Conservation (phyloP, 1,140 invertebrate species). For the Euura saliciscinereae region DNA sequence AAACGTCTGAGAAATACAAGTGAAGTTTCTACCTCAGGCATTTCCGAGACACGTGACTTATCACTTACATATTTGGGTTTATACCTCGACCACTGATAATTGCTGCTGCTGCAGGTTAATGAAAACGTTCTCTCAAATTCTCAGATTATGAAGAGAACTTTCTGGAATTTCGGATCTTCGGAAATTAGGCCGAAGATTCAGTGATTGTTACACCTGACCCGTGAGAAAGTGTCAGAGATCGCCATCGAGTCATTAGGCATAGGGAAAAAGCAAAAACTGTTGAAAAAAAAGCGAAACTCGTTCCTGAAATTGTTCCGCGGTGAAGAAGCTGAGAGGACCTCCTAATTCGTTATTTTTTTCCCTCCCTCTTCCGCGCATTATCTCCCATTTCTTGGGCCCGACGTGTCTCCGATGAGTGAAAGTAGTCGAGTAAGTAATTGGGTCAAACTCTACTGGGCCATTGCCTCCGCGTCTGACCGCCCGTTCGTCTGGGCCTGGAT, state of each 20-base stretch:
- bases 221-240: background rate
- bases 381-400: background rate
- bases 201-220: background rate
- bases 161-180: no score
- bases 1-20: background rate
- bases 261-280: background rate
- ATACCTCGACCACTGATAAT: background rate
- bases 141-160: no score
- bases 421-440: conserved; percentile 1
- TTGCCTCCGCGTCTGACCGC: background rate
- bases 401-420: conserved; percentile 4
- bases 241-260: background rate
- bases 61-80: background rate
- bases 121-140: no score
- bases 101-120: no score
- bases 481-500: background rate
- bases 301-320: background rate
- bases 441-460: conserved; percentile 6
- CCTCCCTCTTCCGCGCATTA: background rate
- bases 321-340: background rate
- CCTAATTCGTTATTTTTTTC: background rate
- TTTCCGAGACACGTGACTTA: background rate
- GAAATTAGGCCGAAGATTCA: no score
- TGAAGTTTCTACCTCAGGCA: conserved; percentile 1
- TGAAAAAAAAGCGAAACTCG: background rate